phyloP scores from a whole-genome alignment of 1,140 invertebrate genomes.

The Prorops nasuta region DNA sequence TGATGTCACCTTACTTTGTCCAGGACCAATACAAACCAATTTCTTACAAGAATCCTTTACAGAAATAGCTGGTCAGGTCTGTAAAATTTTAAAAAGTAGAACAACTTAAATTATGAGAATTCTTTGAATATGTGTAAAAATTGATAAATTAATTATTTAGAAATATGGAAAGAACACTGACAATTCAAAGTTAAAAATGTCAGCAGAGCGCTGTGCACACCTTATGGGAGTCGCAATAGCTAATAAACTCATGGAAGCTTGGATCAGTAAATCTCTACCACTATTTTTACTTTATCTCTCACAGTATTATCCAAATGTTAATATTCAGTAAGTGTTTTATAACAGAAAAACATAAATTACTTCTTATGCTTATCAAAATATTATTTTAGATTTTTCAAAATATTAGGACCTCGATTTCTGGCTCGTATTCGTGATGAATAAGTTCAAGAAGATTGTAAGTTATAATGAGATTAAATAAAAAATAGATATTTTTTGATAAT shows the following conservation, averaged over 20 bases:
- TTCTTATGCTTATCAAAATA: slow-evolving; percentile 1
- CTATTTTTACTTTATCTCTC: slow-evolving; percentile 65
- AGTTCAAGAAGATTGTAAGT: no score
- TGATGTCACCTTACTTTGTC: slow-evolving; percentile 71
- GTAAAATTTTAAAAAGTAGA: slow-evolving; percentile 1
- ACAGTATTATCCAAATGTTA: slow-evolving; percentile 66
- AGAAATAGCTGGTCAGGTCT: slow-evolving; percentile 62
- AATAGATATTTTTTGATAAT: no score
- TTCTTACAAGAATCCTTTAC: slow-evolving; percentile 74
- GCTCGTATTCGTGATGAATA: slow-evolving; percentile 44
- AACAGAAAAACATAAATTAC: background rate
- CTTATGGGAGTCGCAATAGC: slow-evolving; percentile 73
- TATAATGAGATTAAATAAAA: no score
- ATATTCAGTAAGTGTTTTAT: background rate
- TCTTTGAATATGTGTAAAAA: background rate
- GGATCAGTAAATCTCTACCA: slow-evolving; percentile 69
- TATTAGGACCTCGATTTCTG: slow-evolving; percentile 43
- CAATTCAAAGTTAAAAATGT: slow-evolving; percentile 63
- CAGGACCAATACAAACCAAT: slow-evolving; percentile 73
- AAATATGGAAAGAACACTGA: slow-evolving; percentile 60
- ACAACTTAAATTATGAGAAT: background rate
- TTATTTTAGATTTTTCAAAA: slow-evolving; percentile 21
- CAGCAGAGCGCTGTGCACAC: slow-evolving; percentile 69
- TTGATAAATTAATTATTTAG: slow-evolving; percentile 46
- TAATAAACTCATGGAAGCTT: slow-evolving; percentile 74